A percentile compares a stretch with the other conserved stretches of the same genome.
phyloP scores from a whole-genome alignment of 2,888 invertebrate genomes.

The Leucania comma region DNA sequence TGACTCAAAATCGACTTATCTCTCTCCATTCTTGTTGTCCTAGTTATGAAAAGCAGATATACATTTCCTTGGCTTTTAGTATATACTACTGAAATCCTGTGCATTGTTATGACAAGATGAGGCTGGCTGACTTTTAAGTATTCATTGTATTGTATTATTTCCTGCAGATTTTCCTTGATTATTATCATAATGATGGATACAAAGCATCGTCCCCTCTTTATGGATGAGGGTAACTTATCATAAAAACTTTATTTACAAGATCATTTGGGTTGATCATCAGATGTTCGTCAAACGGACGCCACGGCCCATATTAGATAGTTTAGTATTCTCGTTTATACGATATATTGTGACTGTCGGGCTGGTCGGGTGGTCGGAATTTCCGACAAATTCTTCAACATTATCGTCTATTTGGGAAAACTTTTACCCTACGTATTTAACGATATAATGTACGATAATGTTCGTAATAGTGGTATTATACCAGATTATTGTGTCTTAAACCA shows the following conservation, averaged over 20 bases:
- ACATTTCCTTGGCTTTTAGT: neutral
- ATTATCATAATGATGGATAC: conserved; percentile 20
- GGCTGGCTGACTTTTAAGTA: conserved; percentile 22
- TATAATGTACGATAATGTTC: conserved; percentile 46
- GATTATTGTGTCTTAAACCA: conserved; percentile 58
- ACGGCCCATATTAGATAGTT: neutral
- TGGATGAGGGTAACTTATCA: neutral
- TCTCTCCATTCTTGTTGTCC: neutral
- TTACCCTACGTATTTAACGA: conserved; percentile 10
- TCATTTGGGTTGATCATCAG: conserved; percentile 25
- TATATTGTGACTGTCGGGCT: neutral
- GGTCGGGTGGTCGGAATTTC: conserved; percentile 2
- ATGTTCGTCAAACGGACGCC: neutral
- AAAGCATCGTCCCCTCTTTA: conserved; percentile 3
- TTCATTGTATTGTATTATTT: conserved; percentile 12
- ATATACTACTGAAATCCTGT: conserved; percentile 5
- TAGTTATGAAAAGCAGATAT: neutral
- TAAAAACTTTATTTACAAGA: conserved; percentile 19
- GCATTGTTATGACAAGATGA: conserved; percentile 6
- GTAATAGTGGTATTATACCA: conserved; percentile 41
- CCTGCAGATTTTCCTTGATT: conserved; percentile 29
- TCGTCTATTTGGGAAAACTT: conserved; percentile 33
- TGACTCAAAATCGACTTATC: neutral
- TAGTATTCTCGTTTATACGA: conserved; percentile 2
- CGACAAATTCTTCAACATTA: conserved; percentile 19